Evolutionary conservation across 2,113 vertebrate genomes (phyloP), one percentile per base, ranked within the genome.

Genomic region (Archocentrus centrarchus): DNA sequence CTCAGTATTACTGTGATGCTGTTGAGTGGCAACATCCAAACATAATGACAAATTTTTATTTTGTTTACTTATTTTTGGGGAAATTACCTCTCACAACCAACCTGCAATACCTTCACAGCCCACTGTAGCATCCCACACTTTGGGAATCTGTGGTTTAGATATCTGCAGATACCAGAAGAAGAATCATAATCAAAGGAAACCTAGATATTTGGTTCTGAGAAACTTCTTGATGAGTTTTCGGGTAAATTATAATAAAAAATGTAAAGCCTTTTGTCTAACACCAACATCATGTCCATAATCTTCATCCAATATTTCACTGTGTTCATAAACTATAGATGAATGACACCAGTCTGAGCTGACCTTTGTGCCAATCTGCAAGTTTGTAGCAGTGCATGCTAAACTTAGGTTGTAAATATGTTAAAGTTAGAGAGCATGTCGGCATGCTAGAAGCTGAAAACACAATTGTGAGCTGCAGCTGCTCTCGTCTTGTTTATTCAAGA

Each of bases 1-100:
- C 83, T 37, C 30, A 85, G 85, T 39, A 24, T 32, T 8, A 3
- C 50, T 3, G 1, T 92, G 82, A 77, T 85, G 55, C 70, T 86
- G n/a, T 32, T 80, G 22, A 86, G 86, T 3, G 70, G 59, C 60
- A 75, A 68, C 68, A 37, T 83, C 11, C 41, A 81, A 18, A 60
- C 60, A 24, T 50, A 50, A 50, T 17, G 15, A 17, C 47, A 15
- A 47, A 47, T 13, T 6, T 50, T 50, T 50, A 6, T 50, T 50
- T 50, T 50, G 17, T 17, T 50, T 6, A 17, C 11, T 44, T 44
- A 3, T 15, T 15, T 50, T 50, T 5, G 3, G 44, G 5, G 44
- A 47, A 47, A 50, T 50, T 15, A 47, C 44, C 11, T 44, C 41
- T 50, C 64, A 50, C 15, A 6, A 50, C 5, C 1, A 22, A 50